These are phyloP conservation scores for Selenia dentaria DNA, from an alignment of 2,888 invertebrate genomes.

Conservation along the genomic window DNA sequence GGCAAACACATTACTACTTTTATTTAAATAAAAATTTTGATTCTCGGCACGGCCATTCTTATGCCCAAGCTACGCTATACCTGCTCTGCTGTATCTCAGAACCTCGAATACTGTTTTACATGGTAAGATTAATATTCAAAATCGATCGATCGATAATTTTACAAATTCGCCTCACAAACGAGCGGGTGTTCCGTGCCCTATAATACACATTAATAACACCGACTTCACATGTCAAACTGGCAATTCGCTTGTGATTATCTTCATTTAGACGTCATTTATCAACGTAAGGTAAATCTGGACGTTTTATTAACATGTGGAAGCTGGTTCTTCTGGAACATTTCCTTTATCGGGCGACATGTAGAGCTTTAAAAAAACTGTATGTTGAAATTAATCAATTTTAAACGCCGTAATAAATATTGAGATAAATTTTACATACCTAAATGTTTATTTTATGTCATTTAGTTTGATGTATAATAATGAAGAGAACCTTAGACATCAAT, in stretches of 20 bases:
- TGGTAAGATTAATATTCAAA: constrained; percentile 71
- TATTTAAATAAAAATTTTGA: too few relatives aligned
- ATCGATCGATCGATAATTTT: constrained; percentile 74
- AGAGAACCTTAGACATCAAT: too few relatives aligned
- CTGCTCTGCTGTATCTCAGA: not conserved
- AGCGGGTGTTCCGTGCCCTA: constrained; percentile 69
- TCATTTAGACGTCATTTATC: constrained; percentile 78
- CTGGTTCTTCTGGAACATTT: constrained; percentile 23
- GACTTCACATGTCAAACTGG: constrained; percentile 77
- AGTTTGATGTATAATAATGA: too few relatives aligned
- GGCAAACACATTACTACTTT: too few relatives aligned
- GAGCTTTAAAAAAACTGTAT: too few relatives aligned
- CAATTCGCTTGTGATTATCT: constrained; percentile 77
- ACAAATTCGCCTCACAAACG: constrained; percentile 75
- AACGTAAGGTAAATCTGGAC: constrained; percentile 48
- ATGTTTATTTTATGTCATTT: too few relatives aligned
- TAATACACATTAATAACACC: constrained; percentile 80
- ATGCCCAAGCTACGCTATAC: too few relatives aligned
- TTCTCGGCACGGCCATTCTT: too few relatives aligned
- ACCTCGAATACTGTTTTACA: constrained; percentile 13
- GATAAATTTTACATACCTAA: too few relatives aligned
- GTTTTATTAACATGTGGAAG: constrained; percentile 47
- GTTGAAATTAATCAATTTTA: too few relatives aligned
- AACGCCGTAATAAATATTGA: too few relatives aligned
- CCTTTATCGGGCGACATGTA: too few relatives aligned